Evolutionary conservation across 2,113 vertebrate species (phyloP), one percentile per base, ranked within the genome.

Genomic region (Prunella fulvescens): DNA sequence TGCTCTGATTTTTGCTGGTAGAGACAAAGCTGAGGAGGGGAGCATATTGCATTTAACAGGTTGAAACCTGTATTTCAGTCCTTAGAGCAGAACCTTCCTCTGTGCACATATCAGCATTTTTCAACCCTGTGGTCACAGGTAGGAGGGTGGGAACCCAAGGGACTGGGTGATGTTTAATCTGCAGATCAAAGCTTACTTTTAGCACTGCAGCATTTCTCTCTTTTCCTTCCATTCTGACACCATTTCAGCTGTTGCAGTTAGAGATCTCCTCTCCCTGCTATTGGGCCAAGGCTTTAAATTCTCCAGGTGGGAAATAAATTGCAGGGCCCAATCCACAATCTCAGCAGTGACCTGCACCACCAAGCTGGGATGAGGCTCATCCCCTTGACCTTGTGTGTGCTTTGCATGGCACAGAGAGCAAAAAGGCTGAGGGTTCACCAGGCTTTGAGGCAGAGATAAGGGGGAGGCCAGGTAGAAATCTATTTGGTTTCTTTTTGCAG

Each of bases 401-500:
- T 62, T 53, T 70, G 19, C 1, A 0, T 22, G 54, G 91, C 87
- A 2, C 51, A 47, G 69, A 61, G 31, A 56, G 40, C 1, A 3
- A 65, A 87, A 90, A 69, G 85, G 78, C 84, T 91, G 58, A 0
- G 3, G 54, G 47, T 94, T 88, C 88, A 47, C 67, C 4, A 2
- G 56, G 23, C 51, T 71, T 65, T 1, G 0, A 88, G 83, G 54
- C 60, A 91, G 61, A 94, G 72, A 88, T 74, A 94, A 95, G 88
- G 53, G 14, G 65, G 19, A 93, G 65, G 57, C 80, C 85, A 73
- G 93, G 84, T 76, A 81, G 80, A 94, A 82, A 94, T 71, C 85
- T 92, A 77, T 93, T 94, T 92, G 86, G 82, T 72, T 95, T 93
- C 88, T 71, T 96, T 95, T 79, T 86, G 90, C 88, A 86, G 92